Evolutionary conservation across 2,888 invertebrate species (phyloP).

Genomic region (Lamellibrachia satsuma): DNA sequence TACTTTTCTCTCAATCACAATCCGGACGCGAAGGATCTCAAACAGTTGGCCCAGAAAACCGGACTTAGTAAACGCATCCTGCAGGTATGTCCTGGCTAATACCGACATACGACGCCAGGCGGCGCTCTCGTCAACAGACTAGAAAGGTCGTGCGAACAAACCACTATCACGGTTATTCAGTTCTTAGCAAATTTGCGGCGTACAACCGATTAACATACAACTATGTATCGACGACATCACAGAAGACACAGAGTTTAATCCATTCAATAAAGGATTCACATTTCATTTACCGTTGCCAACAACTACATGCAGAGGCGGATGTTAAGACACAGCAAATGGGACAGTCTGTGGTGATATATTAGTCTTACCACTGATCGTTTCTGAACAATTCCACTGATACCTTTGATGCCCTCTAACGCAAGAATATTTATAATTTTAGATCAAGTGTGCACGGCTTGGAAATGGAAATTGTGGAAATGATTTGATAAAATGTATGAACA

Average conservation of each 20-base stretch:
- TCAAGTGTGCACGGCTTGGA: no score
- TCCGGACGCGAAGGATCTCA: slow-evolving; percentile 98
- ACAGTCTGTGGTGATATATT: no score
- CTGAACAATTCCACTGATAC: no score
- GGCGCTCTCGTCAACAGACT: background rate
- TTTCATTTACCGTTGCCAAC: background rate
- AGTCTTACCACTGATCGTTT: no score
- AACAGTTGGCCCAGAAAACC: slow-evolving; percentile 97
- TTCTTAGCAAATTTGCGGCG: background rate
- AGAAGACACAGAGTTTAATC: background rate
- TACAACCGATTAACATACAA: background rate
- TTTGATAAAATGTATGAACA: no score
- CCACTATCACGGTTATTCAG: background rate
- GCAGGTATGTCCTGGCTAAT: slow-evolving; percentile 74
- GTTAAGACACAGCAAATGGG: no score
- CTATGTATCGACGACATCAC: background rate
- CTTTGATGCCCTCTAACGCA: no score
- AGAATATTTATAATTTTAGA: no score
- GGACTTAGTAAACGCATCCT: slow-evolving; percentile 97
- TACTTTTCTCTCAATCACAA: slow-evolving; percentile 99
- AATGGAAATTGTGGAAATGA: no score
- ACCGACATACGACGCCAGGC: slow-evolving; percentile 17
- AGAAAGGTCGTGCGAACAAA: background rate
- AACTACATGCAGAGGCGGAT: no score
- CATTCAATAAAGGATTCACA: background rate